phyloP scores from a whole-genome alignment of 2,888 invertebrate genomes.

The Calameuta pallipes region DNA sequence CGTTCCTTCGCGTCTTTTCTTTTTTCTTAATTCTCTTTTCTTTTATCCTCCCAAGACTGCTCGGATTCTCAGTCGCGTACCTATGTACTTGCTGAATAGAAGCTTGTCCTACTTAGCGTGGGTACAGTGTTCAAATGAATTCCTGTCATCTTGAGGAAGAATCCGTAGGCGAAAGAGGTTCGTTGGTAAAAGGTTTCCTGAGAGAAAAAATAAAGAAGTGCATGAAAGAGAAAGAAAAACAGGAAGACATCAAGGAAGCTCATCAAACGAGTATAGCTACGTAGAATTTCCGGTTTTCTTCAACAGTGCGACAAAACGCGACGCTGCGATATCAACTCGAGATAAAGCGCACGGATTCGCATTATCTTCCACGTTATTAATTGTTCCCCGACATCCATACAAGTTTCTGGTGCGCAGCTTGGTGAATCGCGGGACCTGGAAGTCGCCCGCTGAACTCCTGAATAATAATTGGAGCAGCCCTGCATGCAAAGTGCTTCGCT shows the following conservation, averaged over 20 bases:
- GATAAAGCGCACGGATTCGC: not conserved
- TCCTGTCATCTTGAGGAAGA: not conserved
- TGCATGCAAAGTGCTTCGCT: not conserved
- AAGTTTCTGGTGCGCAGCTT: not conserved
- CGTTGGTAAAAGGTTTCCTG: not conserved
- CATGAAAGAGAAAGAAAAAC: not conserved
- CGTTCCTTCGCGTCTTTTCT: conserved; percentile 12
- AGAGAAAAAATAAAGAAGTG: not conserved
- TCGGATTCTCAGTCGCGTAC: not conserved
- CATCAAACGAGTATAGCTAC: not conserved
- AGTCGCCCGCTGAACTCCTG: no score
- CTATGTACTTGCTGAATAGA: conserved; percentile 20
- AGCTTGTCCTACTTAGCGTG: conserved; percentile 33
- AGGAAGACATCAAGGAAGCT: not conserved
- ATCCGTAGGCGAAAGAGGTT: not conserved
- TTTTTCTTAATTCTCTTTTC: conserved; percentile 5
- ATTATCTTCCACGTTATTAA: not conserved
- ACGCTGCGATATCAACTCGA: not conserved
- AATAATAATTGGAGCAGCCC: not conserved
- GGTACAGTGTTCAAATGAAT: not conserved
- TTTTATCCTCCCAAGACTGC: conserved; percentile 9
- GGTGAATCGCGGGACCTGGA: no score
- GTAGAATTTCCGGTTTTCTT: not conserved
- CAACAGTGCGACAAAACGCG: not conserved
- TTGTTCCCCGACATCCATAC: not conserved